Evolutionary conservation across 1,140 invertebrate species (phyloP), one percentile per base, ranked within the genome.

Genomic region (Lanistes nyassanus): DNA sequence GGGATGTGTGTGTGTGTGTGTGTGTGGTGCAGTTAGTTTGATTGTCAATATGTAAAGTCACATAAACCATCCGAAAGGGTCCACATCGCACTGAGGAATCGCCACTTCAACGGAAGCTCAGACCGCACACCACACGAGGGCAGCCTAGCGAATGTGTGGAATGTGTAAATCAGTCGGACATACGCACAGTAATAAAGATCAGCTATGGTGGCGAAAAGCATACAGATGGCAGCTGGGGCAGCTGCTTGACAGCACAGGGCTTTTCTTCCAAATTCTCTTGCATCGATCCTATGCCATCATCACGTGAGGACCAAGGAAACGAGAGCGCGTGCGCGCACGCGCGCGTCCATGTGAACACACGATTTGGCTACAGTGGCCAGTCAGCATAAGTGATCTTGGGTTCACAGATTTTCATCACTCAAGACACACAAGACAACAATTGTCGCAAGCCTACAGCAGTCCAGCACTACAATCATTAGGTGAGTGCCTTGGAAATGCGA

Each of bases 271-370:
- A 31, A 29, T 9, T 9, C 16, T 23, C 39, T 23, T 39, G 51
- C 11, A 55, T 34, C 37, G 13, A 19, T 7, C 0, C 19, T 19
- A 67, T n/a, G 19, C 37, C 21, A 9, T 34, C 29, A 42, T 26
- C 42, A 62, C 36, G n/a, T 11, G 29, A 55, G 23, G 23, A 47
- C 56, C 2, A 36, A 37, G 67, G 23, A 42, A 5, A 51, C 55
- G 19, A 65, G 56, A 23, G 56, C 64, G 55, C 51, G 11, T 42
- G 34, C 64, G 34, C 42, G 9, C 42, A 68, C 65, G 51, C 73
- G 53, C 68, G 37, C 36, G 39, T 36, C 9, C 65, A 23, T 23
- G 29, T 26, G 36, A 19, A 37, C 62, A 34, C 60, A 47, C 58
- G 47, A n/a, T n/a, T n/a, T n/a, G n/a, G n/a, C n/a, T n/a, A n/a